Base-by-base conservation (phyloP, 2,797 vertebrate genomes). In the Spinus olivaceus region DNA sequence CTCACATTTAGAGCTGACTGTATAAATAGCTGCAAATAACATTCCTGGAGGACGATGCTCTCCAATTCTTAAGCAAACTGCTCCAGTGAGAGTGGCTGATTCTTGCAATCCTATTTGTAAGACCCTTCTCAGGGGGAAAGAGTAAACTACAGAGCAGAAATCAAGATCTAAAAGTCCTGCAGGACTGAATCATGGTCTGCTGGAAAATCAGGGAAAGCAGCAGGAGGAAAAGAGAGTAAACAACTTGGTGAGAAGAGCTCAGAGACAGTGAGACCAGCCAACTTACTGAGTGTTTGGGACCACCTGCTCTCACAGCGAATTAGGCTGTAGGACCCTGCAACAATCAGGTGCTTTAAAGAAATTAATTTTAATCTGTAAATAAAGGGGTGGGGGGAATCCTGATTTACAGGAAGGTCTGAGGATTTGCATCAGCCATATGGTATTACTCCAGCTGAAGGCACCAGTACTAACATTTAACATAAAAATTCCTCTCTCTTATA, bases 11-110 rank as follows among this genome's bases (percentile, higher is more conserved):
- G 3, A 81, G 74, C 57, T 80, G 53, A 46, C 50, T 82, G 20
- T 25, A 72, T 84, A 93, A 92, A 77, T 33, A 73, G 53, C 46
- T 90, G 86, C 53, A 81, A 91, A 89, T 44, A 81, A 39, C 86
- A 78, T 65, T 95, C 64, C 81, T 87, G 76, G 64, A 85, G 79
- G 76, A 72, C 1, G 1, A 81, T 39, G 67, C 33, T 85, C 22
- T 66, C 51, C 23, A 23, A 44, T 71, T 79, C 69, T 79, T 69
- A 44, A 72, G 49, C 2, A 4, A 81, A 57, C 47, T 21, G 17
- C 28, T 70, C 16, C 30, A 53, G 46, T 7, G 46, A 67, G 46
- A 64, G 44, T 0, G 8, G 73, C 25, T 13, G 54, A 69, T 56
- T 60, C 35, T 51, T 42, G 27, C 39, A 21, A 35, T 57, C 71